Conservation (phyloP, 2,113 vertebrate genomes). For the Cyphomyrus plagiostoma region DNA sequence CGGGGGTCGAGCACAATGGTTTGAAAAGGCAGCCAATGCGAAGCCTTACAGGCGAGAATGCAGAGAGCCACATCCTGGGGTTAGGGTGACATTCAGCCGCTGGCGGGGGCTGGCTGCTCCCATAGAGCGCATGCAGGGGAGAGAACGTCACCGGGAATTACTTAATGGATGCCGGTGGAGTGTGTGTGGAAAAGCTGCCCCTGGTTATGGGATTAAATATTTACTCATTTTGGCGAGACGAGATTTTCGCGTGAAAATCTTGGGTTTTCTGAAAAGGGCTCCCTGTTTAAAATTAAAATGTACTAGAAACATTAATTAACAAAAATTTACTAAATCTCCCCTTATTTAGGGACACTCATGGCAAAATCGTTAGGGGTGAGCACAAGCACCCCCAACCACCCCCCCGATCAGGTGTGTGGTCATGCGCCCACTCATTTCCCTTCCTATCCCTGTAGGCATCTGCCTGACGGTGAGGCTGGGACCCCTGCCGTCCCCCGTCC, state of each 20-base stretch:
- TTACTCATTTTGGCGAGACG: background rate
- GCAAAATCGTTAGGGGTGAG: background rate
- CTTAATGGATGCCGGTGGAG: background rate
- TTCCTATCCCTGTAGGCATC: background rate
- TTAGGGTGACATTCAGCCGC: conserved; percentile 11
- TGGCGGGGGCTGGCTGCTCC: background rate
- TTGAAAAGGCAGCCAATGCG: conserved; percentile 1
- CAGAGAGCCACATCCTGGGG: background rate
- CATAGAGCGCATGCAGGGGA: background rate
- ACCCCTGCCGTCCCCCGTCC: background rate
- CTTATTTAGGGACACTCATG: background rate
- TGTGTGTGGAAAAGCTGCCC: background rate
- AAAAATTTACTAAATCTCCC: background rate
- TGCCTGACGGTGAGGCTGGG: background rate
- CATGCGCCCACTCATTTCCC: background rate
- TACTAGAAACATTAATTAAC: background rate
- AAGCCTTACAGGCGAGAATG: conserved; percentile 1
- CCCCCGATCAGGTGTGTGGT: background rate
- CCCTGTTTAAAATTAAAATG: background rate
- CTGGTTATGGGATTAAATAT: background rate
- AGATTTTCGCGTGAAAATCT: background rate
- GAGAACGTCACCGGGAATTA: background rate
- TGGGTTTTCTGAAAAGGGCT: background rate
- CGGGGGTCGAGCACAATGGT: conserved; percentile 1
- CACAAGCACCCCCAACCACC: background rate